These are phyloP conservation scores for Muscidifurax raptorellus DNA, from an alignment of 1,140 invertebrate genomes.

Conservation along the genomic window DNA sequence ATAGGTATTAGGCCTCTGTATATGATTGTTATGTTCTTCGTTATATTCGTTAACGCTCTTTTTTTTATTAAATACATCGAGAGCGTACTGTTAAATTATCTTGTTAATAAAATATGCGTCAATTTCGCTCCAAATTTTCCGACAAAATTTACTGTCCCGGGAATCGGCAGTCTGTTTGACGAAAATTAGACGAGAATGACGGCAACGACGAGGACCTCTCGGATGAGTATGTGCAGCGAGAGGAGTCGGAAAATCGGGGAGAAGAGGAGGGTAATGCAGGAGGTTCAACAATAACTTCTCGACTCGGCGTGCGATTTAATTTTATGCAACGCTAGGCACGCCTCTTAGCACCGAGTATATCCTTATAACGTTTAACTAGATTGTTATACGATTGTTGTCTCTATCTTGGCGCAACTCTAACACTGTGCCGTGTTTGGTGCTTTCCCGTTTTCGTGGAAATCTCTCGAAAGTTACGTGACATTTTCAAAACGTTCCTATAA, in stretches of 20 bases:
- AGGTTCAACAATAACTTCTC: conserved; percentile 70
- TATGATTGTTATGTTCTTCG: not conserved
- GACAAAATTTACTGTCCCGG: not conserved
- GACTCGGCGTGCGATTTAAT: conserved; percentile 75
- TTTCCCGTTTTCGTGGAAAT: too few species aligned
- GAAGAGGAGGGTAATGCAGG: not conserved
- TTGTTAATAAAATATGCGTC: too few species aligned
- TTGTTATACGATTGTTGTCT: conserved; percentile 58
- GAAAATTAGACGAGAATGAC: not conserved
- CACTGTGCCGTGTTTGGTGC: not conserved
- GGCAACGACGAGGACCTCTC: not conserved
- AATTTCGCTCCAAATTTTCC: not conserved
- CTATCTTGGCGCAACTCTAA: conserved; percentile 17
- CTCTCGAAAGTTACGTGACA: too few species aligned
- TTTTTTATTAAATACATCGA: too few species aligned
- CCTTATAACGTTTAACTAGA: conserved; percentile 75
- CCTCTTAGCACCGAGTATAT: conserved; percentile 73
- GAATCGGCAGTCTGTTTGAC: not conserved
- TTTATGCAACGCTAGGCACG: conserved; percentile 76
- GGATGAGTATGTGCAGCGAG: not conserved
- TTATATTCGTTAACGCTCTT: not conserved
- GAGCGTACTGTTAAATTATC: too few species aligned
- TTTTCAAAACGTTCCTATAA: too few species aligned
- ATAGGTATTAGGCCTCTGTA: not conserved
- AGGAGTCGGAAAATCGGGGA: conserved; percentile 3